These are phyloP conservation scores for Gymnoscopelus microlampas DNA, from an alignment of 2,797 vertebrate species.

Conservation along the genomic window DNA sequence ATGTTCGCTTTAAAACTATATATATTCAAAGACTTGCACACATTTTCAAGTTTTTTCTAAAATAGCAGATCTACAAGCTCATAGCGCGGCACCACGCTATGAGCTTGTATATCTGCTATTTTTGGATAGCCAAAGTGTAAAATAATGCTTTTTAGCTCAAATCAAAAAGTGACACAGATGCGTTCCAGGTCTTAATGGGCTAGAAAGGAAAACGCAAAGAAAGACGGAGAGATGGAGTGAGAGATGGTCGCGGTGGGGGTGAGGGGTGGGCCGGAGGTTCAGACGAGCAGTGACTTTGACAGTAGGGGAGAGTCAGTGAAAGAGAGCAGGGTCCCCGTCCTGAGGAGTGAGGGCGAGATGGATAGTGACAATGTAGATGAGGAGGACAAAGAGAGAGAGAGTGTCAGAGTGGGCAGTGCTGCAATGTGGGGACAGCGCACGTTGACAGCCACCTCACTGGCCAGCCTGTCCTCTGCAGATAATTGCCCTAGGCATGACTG, in stretches of 20 bases:
- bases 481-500: slow-evolving; percentile 33
- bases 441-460: slow-evolving; percentile 19
- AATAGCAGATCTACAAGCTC: too few species aligned
- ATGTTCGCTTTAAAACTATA: too few species aligned
- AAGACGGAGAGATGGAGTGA: slow-evolving; percentile 31
- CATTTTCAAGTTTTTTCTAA: too few species aligned
- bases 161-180: too few species aligned
- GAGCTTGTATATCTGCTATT: too few species aligned
- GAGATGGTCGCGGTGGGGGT: slow-evolving; percentile 15
- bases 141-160: too few species aligned
- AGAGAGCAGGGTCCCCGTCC: not conserved
- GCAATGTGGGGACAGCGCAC: slow-evolving; percentile 37
- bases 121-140: too few species aligned
- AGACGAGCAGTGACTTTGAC: slow-evolving; percentile 61
- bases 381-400: slow-evolving; percentile 28
- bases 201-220: slow-evolving; percentile 13
- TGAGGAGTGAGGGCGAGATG: slow-evolving; percentile 44
- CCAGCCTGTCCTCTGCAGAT: slow-evolving; percentile 30
- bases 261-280: slow-evolving; percentile 9
- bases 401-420: slow-evolving; percentile 28
- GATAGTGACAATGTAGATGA: slow-evolving; percentile 59
- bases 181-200: too few species aligned
- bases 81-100: too few species aligned
- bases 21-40: too few species aligned
- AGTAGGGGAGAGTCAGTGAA: slow-evolving; percentile 40